A percentile compares a stretch with the other conserved stretches of the same genome.
Conservation (phyloP, 2,888 invertebrate species). For the Aquatica leii region DNA sequence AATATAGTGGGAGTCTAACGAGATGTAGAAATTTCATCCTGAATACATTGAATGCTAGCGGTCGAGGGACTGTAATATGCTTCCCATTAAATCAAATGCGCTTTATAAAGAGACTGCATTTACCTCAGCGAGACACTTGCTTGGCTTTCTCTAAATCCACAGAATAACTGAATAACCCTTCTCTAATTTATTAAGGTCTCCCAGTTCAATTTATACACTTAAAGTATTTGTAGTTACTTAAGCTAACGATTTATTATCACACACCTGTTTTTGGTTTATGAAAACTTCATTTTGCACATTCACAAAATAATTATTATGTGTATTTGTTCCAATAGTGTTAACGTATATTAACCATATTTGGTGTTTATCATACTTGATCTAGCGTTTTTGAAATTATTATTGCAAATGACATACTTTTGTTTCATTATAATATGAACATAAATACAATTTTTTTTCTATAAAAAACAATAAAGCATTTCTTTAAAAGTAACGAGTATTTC, state of each 20-base stretch:
- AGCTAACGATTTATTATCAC: constrained; percentile 15
- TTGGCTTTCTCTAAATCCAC: constrained; percentile 44
- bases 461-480: no score
- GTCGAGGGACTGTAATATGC: constrained; percentile 45
- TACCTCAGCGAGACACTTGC: constrained; percentile 45
- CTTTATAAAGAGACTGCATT: constrained; percentile 50
- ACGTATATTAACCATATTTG: no score
- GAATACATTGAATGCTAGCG: constrained; percentile 38
- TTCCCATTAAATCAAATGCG: constrained; percentile 49
- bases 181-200: constrained; percentile 25
- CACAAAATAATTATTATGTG: no score
- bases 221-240: constrained; percentile 17
- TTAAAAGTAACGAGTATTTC: no score
- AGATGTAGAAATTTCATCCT: constrained; percentile 38
- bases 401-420: no score
- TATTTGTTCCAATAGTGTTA: no score
- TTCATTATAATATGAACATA: no score
- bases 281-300: no score
- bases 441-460: no score
- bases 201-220: constrained; percentile 26
- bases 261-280: constrained; percentile 11
- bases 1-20: constrained; percentile 34
- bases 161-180: constrained; percentile 23
- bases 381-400: no score
- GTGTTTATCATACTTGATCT: no score